These are phyloP conservation scores for Acanthopleura granulata DNA, from an alignment of 2,888 invertebrate species.

Conservation along the genomic window DNA sequence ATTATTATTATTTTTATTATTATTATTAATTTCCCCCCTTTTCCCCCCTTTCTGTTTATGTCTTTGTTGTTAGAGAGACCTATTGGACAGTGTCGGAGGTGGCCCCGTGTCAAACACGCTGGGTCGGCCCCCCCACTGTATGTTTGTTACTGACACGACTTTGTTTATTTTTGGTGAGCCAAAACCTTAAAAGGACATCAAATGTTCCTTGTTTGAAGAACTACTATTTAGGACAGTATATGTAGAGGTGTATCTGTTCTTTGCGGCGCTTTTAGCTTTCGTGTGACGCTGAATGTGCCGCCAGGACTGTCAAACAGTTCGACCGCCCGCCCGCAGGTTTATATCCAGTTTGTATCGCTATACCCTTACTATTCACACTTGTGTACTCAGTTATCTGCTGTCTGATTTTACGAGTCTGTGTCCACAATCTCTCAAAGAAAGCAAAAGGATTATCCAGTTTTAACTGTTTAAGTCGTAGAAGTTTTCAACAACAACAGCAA, in stretches of 20 bases:
- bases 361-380: too few species aligned
- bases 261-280: conserved; percentile 33
- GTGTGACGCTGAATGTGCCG: conserved; percentile 25
- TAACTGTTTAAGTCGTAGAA: not conserved
- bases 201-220: conserved; percentile 37
- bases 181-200: conserved; percentile 35
- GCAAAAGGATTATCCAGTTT: not conserved
- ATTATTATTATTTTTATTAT: not conserved
- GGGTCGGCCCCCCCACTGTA: not conserved
- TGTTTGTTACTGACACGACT: conserved; percentile 11
- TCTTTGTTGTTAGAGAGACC: conserved; percentile 5
- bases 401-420: too few species aligned
- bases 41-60: too few species aligned
- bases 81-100: not conserved
- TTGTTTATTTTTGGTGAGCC: conserved; percentile 20
- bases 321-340: not conserved
- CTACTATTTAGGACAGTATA: not conserved
- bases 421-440: too few species aligned
- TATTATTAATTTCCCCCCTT: not conserved
- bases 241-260: conserved; percentile 23
- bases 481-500: not conserved
- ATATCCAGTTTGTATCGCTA: not conserved
- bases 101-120: not conserved
- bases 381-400: too few species aligned
- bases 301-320: conserved; percentile 38